These are phyloP conservation scores for Anagyrus pseudococci DNA, from an alignment of 2,888 invertebrate species.

Conservation along the genomic window DNA sequence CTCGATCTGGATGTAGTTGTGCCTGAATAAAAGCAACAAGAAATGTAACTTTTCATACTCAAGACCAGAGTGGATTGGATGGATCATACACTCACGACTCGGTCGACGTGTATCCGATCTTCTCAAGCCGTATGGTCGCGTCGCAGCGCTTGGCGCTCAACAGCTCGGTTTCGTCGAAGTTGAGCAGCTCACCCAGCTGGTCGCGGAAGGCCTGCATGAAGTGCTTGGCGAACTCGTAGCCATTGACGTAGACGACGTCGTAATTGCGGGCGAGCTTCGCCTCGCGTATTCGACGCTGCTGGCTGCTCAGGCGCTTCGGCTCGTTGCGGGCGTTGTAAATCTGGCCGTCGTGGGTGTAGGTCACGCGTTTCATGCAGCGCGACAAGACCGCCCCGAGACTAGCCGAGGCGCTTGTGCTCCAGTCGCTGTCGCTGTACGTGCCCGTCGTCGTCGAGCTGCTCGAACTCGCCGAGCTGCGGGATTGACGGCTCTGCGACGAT, in stretches of 20 bases:
- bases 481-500: slow-evolving; percentile 29
- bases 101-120: slow-evolving; percentile 9
- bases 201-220: slow-evolving; percentile 72
- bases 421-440: slow-evolving; percentile 64
- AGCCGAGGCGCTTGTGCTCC: neutral
- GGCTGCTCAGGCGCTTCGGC: slow-evolving; percentile 42
- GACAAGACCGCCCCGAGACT: slow-evolving; percentile 45
- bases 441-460: slow-evolving; percentile 54
- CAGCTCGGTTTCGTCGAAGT: slow-evolving; percentile 66
- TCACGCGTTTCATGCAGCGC: slow-evolving; percentile 52
- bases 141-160: slow-evolving; percentile 42
- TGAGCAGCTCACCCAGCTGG: slow-evolving; percentile 67
- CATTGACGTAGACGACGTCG: slow-evolving; percentile 64
- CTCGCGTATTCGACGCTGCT: slow-evolving; percentile 48
- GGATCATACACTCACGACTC: neutral
- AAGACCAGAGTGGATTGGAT: neutral
- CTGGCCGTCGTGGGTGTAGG: slow-evolving; percentile 47
- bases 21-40: slow-evolving; percentile 53
- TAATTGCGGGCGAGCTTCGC: slow-evolving; percentile 49
- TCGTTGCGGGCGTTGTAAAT: slow-evolving; percentile 49
- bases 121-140: slow-evolving; percentile 11
- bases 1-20: slow-evolving; percentile 47
- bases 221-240: slow-evolving; percentile 72
- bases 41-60: neutral
- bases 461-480: slow-evolving; percentile 49